These are phyloP conservation scores for Ctenoplectra terminalis DNA, from an alignment of 1,140 invertebrate species.

Conservation along the genomic window DNA sequence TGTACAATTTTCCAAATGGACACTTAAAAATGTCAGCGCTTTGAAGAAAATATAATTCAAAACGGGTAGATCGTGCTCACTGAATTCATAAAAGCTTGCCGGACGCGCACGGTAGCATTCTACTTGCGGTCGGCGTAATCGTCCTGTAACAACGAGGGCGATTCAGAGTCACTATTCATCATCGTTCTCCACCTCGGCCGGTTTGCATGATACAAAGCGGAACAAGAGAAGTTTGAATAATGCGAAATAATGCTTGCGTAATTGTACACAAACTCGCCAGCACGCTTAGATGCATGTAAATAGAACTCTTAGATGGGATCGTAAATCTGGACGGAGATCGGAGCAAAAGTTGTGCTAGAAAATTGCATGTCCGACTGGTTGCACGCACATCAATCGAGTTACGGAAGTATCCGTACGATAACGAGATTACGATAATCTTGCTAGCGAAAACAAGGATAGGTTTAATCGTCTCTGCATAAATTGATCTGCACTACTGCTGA, in stretches of 20 bases:
- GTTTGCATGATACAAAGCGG: slow-evolving; percentile 13
- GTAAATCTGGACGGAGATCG: neutral
- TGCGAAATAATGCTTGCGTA: slow-evolving; percentile 13
- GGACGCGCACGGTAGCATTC: neutral
- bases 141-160: neutral
- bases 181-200: neutral
- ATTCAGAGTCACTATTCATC: slow-evolving; percentile 11
- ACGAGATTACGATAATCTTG: neutral
- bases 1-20: neutral
- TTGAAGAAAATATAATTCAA: neutral
- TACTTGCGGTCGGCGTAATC: neutral
- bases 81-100: neutral
- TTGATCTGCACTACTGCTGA: neutral
- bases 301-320: neutral
- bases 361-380: slow-evolving; percentile 15
- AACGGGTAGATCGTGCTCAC: too few species aligned
- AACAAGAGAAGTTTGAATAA: neutral
- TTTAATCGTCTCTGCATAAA: neutral
- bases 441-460: neutral
- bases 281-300: neutral
- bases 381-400: slow-evolving; percentile 7
- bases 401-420: slow-evolving; percentile 19
- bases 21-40: neutral
- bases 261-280: neutral
- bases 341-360: neutral